Percentiles rank a stretch among this genome's conserved stretches.
Conservation (phyloP, 2,113 vertebrate genomes). For the Oryzias celebensis region DNA sequence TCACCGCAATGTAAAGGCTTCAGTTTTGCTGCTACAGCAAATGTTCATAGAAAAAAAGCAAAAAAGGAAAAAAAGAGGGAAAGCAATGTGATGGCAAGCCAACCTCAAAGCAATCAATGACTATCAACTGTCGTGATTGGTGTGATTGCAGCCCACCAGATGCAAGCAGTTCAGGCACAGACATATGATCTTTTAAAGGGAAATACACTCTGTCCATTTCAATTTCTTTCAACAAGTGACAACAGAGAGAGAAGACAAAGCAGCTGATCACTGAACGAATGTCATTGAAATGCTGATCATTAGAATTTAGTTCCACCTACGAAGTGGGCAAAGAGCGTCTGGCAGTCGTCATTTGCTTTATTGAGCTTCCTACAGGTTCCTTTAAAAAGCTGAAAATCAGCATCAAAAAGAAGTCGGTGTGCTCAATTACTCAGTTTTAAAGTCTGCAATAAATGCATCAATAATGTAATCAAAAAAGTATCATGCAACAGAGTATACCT, state of each 20-base stretch:
- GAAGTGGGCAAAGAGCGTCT: conserved; percentile 14
- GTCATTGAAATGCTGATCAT: conserved; percentile 30
- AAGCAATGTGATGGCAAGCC: conserved; percentile 48
- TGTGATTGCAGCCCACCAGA: conserved; percentile 73
- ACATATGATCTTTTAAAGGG: conserved; percentile 58
- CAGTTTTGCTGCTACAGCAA: conserved; percentile 49
- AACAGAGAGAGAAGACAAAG: conserved; percentile 21
- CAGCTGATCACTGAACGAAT: conserved; percentile 6
- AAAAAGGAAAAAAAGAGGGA: neutral
- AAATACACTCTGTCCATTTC: conserved; percentile 67
- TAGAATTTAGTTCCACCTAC: conserved; percentile 19
- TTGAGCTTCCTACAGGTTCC: conserved; percentile 10
- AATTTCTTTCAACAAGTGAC: conserved; percentile 51
- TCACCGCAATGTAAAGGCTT: conserved; percentile 39
- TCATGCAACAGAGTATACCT: conserved; percentile 5
- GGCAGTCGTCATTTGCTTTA: conserved; percentile 11
- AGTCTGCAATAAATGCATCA: neutral
- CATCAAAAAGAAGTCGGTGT: conserved; percentile 3
- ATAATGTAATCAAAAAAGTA: conserved; percentile 11
- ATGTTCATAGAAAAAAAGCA: conserved; percentile 48
- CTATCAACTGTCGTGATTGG: conserved; percentile 71
- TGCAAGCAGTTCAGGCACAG: conserved; percentile 55
- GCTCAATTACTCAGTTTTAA: neutral
- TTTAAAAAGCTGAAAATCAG: conserved; percentile 7
- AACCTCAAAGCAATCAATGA: conserved; percentile 76